phyloP scores from a whole-genome alignment of 2,797 vertebrate species.

The Myotis daubentonii region DNA sequence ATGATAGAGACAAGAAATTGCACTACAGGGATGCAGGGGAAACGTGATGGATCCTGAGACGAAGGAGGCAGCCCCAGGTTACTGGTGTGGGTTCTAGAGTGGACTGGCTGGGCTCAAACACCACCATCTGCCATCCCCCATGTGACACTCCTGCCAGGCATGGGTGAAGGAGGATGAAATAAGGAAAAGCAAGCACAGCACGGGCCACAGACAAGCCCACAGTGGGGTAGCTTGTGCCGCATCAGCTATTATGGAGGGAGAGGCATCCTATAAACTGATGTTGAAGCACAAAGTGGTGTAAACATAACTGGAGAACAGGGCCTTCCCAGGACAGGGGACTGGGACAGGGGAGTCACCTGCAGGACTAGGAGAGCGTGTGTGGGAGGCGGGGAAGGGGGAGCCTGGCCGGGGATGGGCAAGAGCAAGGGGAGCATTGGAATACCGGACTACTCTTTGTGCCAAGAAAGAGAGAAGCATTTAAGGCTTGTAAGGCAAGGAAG shows the following conservation, averaged over 20 bases:
- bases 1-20: fast-evolving
- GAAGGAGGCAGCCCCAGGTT: background rate
- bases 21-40: fast-evolving
- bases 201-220: background rate
- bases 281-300: background rate
- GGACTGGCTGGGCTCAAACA: background rate
- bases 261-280: background rate
- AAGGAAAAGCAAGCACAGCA: background rate
- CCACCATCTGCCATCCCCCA: background rate
- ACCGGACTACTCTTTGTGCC: background rate
- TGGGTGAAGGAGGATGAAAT: background rate
- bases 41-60: background rate
- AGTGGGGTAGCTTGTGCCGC: background rate
- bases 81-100: no score
- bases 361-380: fast-evolving
- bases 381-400: no score
- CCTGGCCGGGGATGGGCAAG: fast-evolving
- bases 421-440: background rate
- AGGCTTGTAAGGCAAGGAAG: background rate
- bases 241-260: background rate
- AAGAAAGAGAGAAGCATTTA: background rate
- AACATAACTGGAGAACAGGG: background rate
- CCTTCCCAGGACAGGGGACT: background rate
- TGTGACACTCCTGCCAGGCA: background rate
- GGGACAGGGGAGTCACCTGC: background rate